Conservation (phyloP, 2,113 vertebrate species). For the Maccullochella peelii region DNA sequence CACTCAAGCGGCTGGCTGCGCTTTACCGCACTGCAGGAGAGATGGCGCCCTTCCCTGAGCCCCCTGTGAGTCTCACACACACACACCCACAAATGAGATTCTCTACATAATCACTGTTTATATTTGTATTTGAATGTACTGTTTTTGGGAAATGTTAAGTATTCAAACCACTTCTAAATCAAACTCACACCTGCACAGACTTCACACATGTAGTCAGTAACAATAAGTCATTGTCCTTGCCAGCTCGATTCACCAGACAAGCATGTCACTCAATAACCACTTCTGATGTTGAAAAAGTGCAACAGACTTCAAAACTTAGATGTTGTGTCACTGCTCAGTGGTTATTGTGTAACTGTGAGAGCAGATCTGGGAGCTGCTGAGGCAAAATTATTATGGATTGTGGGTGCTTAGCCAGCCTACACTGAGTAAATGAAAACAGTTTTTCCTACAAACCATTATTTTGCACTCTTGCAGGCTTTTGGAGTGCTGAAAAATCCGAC, state of each 20-base stretch:
- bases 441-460: too few species aligned
- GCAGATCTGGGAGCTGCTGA: too few species aligned
- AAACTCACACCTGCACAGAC: neutral
- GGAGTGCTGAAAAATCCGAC: neutral
- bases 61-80: slow-evolving; percentile 88
- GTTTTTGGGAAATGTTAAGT: neutral
- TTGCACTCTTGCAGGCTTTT: too few species aligned
- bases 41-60: slow-evolving; percentile 89
- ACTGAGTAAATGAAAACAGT: too few species aligned
- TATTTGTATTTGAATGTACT: neutral
- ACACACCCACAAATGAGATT: neutral
- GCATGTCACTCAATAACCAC: too few species aligned
- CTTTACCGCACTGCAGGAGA: slow-evolving; percentile 88
- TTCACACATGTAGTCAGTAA: neutral
- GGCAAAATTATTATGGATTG: too few species aligned
- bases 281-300: too few species aligned
- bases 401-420: too few species aligned
- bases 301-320: too few species aligned
- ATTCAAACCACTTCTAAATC: neutral
- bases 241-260: too few species aligned
- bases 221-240: neutral
- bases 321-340: too few species aligned
- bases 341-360: too few species aligned
- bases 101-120: neutral
- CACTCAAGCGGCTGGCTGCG: slow-evolving; percentile 89